Percentiles rank a stretch among this genome's conserved stretches.
Evolutionary conservation across 2,888 invertebrate genomes (phyloP).

Genomic region (Limnephilus auricula): DNA sequence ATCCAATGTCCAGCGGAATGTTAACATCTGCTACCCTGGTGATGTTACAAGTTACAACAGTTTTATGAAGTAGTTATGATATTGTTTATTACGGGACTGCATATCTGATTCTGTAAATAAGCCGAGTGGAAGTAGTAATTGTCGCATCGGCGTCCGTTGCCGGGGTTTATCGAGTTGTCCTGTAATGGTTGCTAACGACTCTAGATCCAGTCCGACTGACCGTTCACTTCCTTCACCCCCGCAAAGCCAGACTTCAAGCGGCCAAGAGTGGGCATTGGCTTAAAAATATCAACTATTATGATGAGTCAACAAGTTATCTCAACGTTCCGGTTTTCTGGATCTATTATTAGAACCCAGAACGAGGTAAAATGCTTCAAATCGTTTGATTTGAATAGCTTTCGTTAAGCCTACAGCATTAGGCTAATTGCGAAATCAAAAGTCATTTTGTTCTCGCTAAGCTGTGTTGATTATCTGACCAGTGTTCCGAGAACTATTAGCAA

Average conservation of each 20-base stretch:
- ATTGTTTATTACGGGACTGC: neutral
- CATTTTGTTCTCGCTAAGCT: neutral
- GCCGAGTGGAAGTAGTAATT: constrained; percentile 41
- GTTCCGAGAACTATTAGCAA: neutral
- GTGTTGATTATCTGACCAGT: neutral
- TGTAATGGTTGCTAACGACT: constrained; percentile 47
- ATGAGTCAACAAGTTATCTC: constrained; percentile 32
- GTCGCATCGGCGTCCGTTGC: constrained; percentile 43
- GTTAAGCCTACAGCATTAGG: neutral
- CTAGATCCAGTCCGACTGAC: constrained; percentile 42
- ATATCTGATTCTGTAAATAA: constrained; percentile 2
- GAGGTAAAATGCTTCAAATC: neutral
- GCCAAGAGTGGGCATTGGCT: constrained; percentile 24
- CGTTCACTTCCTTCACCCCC: constrained; percentile 50
- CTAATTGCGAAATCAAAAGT: neutral
- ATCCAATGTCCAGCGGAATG: neutral
- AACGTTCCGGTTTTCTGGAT: constrained; percentile 16
- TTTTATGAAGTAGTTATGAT: neutral
- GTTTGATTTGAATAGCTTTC: neutral
- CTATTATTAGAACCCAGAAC: neutral
- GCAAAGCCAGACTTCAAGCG: constrained; percentile 23
- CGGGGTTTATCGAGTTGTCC: constrained; percentile 48
- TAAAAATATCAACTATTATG: constrained; percentile 38
- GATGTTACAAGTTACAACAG: neutral
- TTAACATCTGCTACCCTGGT: neutral